phyloP scores from a whole-genome alignment of 2,888 invertebrate genomes.

The Thysanoteuthis rhombus region DNA sequence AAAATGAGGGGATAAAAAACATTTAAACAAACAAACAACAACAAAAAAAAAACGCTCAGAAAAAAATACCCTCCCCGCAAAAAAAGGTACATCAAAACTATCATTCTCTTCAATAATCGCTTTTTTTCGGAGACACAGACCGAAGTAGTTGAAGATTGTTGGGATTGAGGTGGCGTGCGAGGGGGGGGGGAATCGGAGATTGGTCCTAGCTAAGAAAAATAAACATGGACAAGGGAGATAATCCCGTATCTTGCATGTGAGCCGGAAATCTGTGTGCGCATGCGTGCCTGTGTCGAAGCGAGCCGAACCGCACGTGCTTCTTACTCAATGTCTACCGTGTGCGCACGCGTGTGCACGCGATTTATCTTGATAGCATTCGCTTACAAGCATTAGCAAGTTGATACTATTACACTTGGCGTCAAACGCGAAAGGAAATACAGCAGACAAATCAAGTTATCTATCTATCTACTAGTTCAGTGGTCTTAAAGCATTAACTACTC shows the following conservation, averaged over 20 bases:
- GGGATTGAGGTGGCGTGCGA: neutral
- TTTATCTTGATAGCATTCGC: neutral
- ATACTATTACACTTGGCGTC: neutral
- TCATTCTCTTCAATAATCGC: neutral
- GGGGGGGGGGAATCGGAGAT: neutral
- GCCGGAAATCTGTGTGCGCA: neutral
- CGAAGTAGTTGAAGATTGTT: neutral
- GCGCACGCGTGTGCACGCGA: neutral
- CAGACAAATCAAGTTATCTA: neutral
- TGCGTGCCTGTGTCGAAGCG: neutral
- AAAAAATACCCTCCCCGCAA: neutral
- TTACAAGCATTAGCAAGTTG: neutral
- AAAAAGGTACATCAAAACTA: neutral
- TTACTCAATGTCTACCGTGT: neutral
- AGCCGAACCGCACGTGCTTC: neutral
- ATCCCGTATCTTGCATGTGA: neutral
- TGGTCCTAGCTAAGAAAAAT: neutral
- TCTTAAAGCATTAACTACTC: too few species aligned
- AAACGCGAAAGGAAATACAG: too few species aligned
- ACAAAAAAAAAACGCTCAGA: neutral
- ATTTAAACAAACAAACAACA: neutral
- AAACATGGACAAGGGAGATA: conserved; percentile 12
- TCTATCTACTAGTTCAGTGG: too few species aligned
- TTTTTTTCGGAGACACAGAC: neutral
- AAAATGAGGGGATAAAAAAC: too few species aligned